These are phyloP conservation scores for Miltochrista miniata DNA, from an alignment of 2,888 invertebrate species.

Conservation along the genomic window DNA sequence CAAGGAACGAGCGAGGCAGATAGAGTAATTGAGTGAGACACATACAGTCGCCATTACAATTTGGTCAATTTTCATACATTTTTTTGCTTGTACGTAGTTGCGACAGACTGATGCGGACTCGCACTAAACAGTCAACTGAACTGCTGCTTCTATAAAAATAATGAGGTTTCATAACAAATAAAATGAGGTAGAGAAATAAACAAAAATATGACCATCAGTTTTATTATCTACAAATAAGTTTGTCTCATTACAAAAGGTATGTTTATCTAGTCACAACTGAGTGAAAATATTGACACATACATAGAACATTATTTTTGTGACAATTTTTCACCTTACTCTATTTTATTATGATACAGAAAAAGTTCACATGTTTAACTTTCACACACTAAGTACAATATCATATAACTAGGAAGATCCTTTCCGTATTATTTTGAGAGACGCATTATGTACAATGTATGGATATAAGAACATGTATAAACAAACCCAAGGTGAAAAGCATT, in stretches of 20 bases:
- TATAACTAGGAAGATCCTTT: constrained; percentile 4
- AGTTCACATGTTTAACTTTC: not conserved
- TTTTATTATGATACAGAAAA: constrained; percentile 3
- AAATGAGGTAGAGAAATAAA: constrained; percentile 16
- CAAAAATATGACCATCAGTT: constrained; percentile 18
- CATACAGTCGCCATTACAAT: no score
- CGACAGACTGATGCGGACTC: no score
- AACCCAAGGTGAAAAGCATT: constrained; percentile 45
- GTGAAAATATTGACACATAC: constrained; percentile 10
- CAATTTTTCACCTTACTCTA: constrained; percentile 1
- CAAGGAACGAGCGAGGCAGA: no score
- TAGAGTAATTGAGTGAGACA: no score
- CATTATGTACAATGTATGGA: constrained; percentile 16
- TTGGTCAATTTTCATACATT: no score
- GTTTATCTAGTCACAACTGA: constrained; percentile 10
- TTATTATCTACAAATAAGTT: constrained; percentile 27
- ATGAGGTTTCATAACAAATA: no score
- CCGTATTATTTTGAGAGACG: not conserved
- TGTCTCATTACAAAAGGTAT: constrained; percentile 11
- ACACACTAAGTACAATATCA: not conserved
- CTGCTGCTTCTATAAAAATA: no score
- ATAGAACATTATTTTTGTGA: constrained; percentile 6
- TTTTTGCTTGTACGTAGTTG: no score
- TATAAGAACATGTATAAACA: constrained; percentile 28
- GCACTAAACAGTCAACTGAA: no score